Conservation (phyloP, 1,140 invertebrate species). For the Sitobion miscanthi region DNA sequence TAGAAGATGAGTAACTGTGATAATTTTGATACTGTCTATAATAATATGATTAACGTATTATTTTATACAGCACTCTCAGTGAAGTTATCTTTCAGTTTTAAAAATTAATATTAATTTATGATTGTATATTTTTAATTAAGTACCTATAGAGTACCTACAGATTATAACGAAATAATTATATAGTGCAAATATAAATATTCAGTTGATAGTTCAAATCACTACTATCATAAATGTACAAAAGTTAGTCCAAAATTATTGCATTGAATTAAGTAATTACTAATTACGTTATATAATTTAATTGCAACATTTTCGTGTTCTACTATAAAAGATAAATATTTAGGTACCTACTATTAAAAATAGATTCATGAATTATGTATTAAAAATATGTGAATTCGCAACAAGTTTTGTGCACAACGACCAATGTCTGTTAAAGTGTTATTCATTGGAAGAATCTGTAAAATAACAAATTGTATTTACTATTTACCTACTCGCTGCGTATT, state of each 20-base stretch:
- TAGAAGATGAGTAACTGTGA: neutral
- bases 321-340: neutral
- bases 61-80: neutral
- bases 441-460: neutral
- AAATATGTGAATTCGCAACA: neutral
- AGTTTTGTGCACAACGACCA: neutral
- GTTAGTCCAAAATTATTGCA: too few relatives aligned
- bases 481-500: neutral
- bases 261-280: neutral
- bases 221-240: neutral
- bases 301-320: neutral
- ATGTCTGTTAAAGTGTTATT: neutral
- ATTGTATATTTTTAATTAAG: neutral
- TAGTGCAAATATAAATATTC: too few relatives aligned
- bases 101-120: neutral
- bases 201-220: neutral
- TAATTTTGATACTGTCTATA: neutral
- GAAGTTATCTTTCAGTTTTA: neutral
- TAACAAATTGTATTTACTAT: neutral
- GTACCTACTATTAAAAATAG: neutral
- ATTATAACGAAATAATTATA: neutral
- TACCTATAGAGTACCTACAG: neutral
- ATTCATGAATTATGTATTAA: neutral
- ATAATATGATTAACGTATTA: neutral
- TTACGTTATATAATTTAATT: neutral